Conservation (phyloP, 2,888 invertebrate genomes). For the Rutpela maculata region DNA sequence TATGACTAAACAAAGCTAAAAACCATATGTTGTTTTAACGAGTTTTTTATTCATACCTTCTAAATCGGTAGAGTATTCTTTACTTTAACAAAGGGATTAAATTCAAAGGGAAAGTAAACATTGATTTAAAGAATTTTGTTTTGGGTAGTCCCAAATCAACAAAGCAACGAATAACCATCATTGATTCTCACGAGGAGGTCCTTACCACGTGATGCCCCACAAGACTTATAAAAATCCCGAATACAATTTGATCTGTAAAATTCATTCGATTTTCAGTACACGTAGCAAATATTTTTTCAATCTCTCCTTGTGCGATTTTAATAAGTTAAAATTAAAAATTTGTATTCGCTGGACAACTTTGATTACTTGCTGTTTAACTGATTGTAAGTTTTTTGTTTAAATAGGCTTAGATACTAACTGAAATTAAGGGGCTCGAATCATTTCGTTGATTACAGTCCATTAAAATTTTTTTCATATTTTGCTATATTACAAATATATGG, state of each 20-base stretch:
- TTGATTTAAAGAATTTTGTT: slow-evolving; percentile 5
- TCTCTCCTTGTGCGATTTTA: not conserved
- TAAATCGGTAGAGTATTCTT: not conserved
- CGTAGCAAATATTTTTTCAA: not conserved
- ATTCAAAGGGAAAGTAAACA: not conserved
- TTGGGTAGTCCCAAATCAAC: slow-evolving; percentile 13
- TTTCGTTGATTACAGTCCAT: too few species aligned
- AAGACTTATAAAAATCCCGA: slow-evolving; percentile 22
- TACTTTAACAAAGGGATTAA: slow-evolving; percentile 1
- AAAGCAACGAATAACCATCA: slow-evolving; percentile 14
- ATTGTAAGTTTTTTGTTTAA: too few species aligned
- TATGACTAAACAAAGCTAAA: not conserved
- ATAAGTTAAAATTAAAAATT: not conserved
- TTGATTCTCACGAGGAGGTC: slow-evolving; percentile 1
- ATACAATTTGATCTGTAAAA: slow-evolving; percentile 18
- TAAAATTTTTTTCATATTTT: too few species aligned
- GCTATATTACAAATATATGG: too few species aligned
- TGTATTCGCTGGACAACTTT: too few species aligned
- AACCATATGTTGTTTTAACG: not conserved
- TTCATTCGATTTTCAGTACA: not conserved
- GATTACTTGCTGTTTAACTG: too few species aligned
- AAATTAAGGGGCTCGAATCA: too few species aligned
- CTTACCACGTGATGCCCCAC: not conserved
- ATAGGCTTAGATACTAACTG: too few species aligned
- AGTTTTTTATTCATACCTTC: not conserved